These are phyloP conservation scores for Brachionus asplanchnoidis DNA, from an alignment of 1,140 invertebrate genomes.

Conservation along the genomic window DNA sequence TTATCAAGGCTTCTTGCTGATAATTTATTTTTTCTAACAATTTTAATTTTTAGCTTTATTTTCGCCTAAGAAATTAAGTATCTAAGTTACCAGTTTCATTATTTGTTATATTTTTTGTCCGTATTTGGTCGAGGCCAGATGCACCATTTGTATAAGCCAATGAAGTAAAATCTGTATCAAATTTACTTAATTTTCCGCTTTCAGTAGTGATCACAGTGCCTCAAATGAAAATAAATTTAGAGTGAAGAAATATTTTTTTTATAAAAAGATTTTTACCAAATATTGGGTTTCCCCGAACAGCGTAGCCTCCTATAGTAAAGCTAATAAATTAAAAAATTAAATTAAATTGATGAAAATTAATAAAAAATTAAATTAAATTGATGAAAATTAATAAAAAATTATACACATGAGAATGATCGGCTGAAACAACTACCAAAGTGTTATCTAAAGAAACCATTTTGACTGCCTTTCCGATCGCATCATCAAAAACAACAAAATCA, in stretches of 20 bases:
- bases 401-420: conserved; percentile 68
- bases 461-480: conserved; percentile 57
- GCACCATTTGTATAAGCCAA: conserved; percentile 55
- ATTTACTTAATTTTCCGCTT: background rate
- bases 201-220: background rate
- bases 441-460: conserved; percentile 54
- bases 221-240: background rate
- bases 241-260: background rate
- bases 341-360: background rate
- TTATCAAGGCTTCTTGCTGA: conserved; percentile 61
- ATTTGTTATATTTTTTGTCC: background rate
- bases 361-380: background rate
- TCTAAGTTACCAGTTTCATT: background rate
- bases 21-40: conserved; percentile 42
- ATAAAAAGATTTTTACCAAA: conserved; percentile 42
- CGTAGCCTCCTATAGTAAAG: conserved; percentile 45
- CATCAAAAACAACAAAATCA: conserved; percentile 72
- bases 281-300: conserved; percentile 44
- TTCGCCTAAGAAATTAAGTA: background rate
- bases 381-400: background rate
- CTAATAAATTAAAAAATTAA: background rate
- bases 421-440: conserved; percentile 81
- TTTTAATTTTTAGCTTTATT: background rate
- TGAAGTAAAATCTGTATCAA: conserved; percentile 49
- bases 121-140: conserved; percentile 25